phyloP scores from a whole-genome alignment of 1,140 invertebrate species.

The Drosophila chauvacae region DNA sequence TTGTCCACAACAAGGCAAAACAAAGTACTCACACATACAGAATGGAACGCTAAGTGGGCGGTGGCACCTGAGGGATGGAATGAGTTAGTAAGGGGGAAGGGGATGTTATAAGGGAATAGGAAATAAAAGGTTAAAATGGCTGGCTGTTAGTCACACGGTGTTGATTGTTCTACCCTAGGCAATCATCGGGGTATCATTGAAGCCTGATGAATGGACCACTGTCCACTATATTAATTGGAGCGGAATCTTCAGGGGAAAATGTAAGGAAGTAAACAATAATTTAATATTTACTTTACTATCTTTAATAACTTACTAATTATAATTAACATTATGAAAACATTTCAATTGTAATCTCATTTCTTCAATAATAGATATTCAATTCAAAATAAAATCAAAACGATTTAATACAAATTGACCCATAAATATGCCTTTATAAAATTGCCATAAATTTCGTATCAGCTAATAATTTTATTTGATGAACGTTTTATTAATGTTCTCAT shows the following conservation, averaged over 20 bases:
- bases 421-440: not conserved
- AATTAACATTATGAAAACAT: not conserved
- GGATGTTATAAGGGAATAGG: slow-evolving; percentile 6
- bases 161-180: slow-evolving; percentile 67
- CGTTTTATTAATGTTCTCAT: not conserved
- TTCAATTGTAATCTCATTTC: not conserved
- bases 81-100: too few species aligned
- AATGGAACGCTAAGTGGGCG: not conserved
- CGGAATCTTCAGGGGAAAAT: not conserved
- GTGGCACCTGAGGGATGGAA: slow-evolving; percentile 5
- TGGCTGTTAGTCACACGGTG: slow-evolving; percentile 63
- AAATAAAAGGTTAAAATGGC: slow-evolving; percentile 43
- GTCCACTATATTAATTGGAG: not conserved
- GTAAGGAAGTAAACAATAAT: not conserved
- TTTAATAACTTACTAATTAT: not conserved
- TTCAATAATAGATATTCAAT: not conserved
- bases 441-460: not conserved
- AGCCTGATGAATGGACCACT: slow-evolving; percentile 4
- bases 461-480: not conserved
- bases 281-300: not conserved
- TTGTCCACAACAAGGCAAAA: slow-evolving; percentile 67
- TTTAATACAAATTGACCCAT: not conserved
- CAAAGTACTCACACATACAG: slow-evolving; percentile 23
- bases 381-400: not conserved
- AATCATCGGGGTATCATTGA: slow-evolving; percentile 50